Evolutionary conservation across 1,140 invertebrate species (phyloP), one percentile per base, ranked within the genome.

Genomic region (Cyclargus thomasi): DNA sequence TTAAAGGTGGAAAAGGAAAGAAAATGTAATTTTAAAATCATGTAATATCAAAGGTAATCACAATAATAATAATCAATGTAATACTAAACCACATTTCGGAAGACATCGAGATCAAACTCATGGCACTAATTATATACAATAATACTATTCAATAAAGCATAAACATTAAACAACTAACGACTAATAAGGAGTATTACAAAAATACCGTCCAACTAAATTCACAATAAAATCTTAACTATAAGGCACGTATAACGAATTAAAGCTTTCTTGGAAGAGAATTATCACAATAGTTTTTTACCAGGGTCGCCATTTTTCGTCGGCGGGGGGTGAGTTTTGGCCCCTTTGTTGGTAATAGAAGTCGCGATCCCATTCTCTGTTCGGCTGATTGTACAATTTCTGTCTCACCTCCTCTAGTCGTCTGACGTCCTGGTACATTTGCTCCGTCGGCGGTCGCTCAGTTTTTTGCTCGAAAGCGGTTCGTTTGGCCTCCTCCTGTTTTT

Each of bases 231-330:
- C 55, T 59, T 59, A 59, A 59, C 18, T 59, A 59, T 59, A 59
- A 59, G 55, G 55, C 78, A 78, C 80, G 72, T 85, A 87, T 74
- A 87, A 82, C 82, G 77, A 88, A 88, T 90, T 90, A 90, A 90
- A 90, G 88, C 88, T 90, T 88, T 85, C 70, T 81, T 74, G 76
- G 86, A 85, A 85, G 88, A 88, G 81, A 88, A 77, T 73, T 78
- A 79, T 80, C 88, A 90, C 88, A 86, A 90, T 85, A 88, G 82
- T 62, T 64, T 20, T 35, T 76, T 76, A 90, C 88, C 88, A 90
- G 36, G 88, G 88, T 35, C 88, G 81, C 88, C 88, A 90, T 69
- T 85, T 86, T 29, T 55, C 65, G 23, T 57, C 65, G 4, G 35
- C 29, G 53, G 55, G 55, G 3, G 55, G 55, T 2, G 55, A 6